Evolutionary conservation across 1,140 invertebrate genomes (phyloP), one percentile per base, ranked within the genome.

Genomic region (Bursaphelenchus mucronatus): DNA sequence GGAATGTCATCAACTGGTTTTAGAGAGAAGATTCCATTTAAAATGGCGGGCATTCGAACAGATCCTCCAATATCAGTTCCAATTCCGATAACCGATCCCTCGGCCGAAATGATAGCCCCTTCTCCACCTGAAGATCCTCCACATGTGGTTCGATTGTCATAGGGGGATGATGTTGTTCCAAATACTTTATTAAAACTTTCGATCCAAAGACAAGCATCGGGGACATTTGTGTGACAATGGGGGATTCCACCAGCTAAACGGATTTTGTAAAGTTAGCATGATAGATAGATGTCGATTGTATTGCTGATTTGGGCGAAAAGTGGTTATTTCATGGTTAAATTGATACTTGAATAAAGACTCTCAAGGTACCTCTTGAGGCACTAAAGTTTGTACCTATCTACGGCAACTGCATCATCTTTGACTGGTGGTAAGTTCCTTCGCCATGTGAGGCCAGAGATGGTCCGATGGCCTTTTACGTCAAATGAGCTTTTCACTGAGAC

Each of bases 61-160:
- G 91, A 94, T 1, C 94, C 94, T 3, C 92, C 94, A 61, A 97
- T 94, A 81, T 97, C 94, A 0, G 92, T 93, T 53, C 93, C 91
- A 47, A 97, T 83, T 0, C 93, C 90, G 70, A 97, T 87, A 13
- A 90, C 87, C 17, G 88, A 62, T 30, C 55, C 77, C 11, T 63
- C 78, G 2, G 77, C 61, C n/a, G 54, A 67, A n/a, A 79, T 45
- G 8, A 80, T 52, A 6, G 77, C 79, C 15, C 73, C 79, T 61
- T 79, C 78, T n/a, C 79, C 77, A 10, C 77, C 76, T 21, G 45
- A 56, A 45, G 57, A 69, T 9, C 90, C 90, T 0, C 89, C 91
- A 15, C 89, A 88, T 67, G 89, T 91, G 55, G 89, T 85, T 3
- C 87, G 89, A 0, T 87, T 88, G 68, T 94, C 88, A 80, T 96